Evolutionary conservation across 2,113 vertebrate species (phyloP), one percentile per base, ranked within the genome.

Genomic region (Malurus elegans): DNA sequence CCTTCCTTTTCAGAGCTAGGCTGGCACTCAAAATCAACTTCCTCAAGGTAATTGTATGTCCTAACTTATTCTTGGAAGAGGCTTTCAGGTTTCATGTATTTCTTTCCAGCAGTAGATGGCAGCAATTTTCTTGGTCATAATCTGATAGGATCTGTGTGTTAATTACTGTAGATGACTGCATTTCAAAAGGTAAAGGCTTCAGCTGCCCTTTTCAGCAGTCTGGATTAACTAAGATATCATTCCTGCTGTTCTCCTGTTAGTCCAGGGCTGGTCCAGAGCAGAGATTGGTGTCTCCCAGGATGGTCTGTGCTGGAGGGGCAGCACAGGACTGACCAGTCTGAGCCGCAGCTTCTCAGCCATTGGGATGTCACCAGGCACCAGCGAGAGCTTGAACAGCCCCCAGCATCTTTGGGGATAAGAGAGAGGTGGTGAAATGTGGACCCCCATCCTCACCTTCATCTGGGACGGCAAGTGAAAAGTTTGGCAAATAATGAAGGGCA

Each of bases 81-180:
- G 10, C 31, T 83, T 92, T 80, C 58, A 32, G 10, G 66, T 88
- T 44, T 90, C 71, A 84, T 5, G 0, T 96, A 94, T 96, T 96
- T 86, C 45, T 96, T 96, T 90, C 92, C 75, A 95, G 92, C 96
- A 97, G 95, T 92, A 97, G 94, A 92, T 97, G 96, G 97, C 96
- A 97, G 95, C 89, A 97, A 91, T 97, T 97, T 97, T 97, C 95
- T 92, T 96, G 90, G 72, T 58, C 84, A 88, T 64, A 62, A 83
- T 88, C 79, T 42, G 72, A 8, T 84, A 69, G 75, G 18, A 78
- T 91, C 50, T 28, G 3, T 50, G 79, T 40, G 36, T 79, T 93
- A 94, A 90, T 74, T 94, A 81, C 53, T 57, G n/a, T 45, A 48
- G 83, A 94, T 80, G 12, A 80, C 29, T 42, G 4, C 74, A 45